Evolutionary conservation across 2,797 vertebrate species (phyloP).

Genomic region (Zenarchopterus dispar): DNA sequence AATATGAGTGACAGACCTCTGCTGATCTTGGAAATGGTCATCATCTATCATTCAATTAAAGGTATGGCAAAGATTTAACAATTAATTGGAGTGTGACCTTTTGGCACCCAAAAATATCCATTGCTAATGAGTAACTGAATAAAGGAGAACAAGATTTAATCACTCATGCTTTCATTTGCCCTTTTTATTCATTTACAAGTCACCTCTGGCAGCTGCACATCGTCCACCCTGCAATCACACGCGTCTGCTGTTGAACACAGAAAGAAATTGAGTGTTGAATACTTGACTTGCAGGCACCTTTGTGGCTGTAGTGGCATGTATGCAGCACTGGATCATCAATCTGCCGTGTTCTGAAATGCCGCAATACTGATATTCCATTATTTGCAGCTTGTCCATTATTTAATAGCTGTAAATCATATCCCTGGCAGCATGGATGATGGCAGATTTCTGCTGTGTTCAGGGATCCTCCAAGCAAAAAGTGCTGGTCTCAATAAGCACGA

Average conservation of each 20-base stretch:
- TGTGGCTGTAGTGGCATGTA: slow-evolving; percentile 38
- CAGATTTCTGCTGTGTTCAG: slow-evolving; percentile 39
- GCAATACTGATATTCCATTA: slow-evolving; percentile 61
- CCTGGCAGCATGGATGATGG: slow-evolving; percentile 39
- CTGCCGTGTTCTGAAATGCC: slow-evolving; percentile 47
- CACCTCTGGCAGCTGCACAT: slow-evolving; percentile 13
- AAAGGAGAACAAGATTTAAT: slow-evolving; percentile 4
- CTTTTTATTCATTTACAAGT: slow-evolving; percentile 13
- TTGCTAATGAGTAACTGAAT: slow-evolving; percentile 22
- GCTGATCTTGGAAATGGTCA: slow-evolving; percentile 5
- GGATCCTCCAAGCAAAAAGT: slow-evolving; percentile 37
- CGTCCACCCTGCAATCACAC: slow-evolving; percentile 25
- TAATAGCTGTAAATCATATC: slow-evolving; percentile 64
- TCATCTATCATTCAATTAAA: slow-evolving; percentile 28
- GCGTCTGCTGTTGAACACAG: slow-evolving; percentile 34
- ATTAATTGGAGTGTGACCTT: slow-evolving; percentile 23
- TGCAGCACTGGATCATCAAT: slow-evolving; percentile 47
- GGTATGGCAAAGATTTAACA: slow-evolving; percentile 16
- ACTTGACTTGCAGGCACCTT: slow-evolving; percentile 48
- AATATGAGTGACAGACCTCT: slow-evolving; percentile 3
- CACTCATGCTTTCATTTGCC: slow-evolving; percentile 4
- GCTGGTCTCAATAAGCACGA: slow-evolving; percentile 33
- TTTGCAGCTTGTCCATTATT: slow-evolving; percentile 67
- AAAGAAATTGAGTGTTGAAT: slow-evolving; percentile 44
- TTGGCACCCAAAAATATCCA: slow-evolving; percentile 28